A percentile compares a stretch with the other conserved stretches of the same genome.
phyloP scores from a whole-genome alignment of 2,113 vertebrate species.

The Oxygymnocypris stewartii region DNA sequence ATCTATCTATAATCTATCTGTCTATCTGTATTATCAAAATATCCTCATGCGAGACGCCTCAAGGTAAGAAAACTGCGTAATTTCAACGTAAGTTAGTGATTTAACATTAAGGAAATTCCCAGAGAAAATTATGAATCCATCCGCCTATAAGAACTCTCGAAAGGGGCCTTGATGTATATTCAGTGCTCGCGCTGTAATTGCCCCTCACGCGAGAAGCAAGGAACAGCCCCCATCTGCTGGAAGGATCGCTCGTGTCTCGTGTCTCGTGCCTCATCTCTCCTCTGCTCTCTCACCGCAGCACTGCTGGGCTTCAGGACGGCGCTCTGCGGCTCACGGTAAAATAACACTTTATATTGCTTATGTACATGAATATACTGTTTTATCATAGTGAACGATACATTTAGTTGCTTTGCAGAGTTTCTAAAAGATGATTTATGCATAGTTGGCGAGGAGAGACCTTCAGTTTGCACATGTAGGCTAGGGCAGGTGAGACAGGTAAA shows the following conservation, averaged over 20 bases:
- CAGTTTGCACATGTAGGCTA: not conserved
- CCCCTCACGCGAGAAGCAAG: constrained; percentile 77
- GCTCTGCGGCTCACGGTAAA: constrained; percentile 79
- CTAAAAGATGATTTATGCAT: not conserved
- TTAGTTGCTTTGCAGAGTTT: not conserved
- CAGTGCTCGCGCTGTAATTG: constrained; percentile 76
- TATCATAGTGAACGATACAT: too few relatives aligned
- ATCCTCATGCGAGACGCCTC: not conserved
- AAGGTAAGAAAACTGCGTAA: not conserved
- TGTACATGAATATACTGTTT: not conserved
- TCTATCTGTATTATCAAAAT: not conserved
- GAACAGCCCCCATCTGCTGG: constrained; percentile 83
- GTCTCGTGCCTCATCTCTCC: constrained; percentile 55
- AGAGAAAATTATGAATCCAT: not conserved
- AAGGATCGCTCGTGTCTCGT: constrained; percentile 73
- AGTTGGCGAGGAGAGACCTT: not conserved
- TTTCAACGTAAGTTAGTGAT: not conserved
- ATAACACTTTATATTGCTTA: constrained; percentile 14
- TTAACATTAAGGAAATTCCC: not conserved
- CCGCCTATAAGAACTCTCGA: not conserved
- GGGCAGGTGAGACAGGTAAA: constrained; percentile 32
- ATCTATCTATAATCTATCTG: not conserved
- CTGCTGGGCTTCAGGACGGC: constrained; percentile 56
- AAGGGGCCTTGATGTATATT: constrained; percentile 34
- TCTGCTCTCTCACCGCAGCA: constrained; percentile 60